Evolutionary conservation across 1,140 invertebrate genomes (phyloP).

Genomic region (Drosophila subpulchrella): DNA sequence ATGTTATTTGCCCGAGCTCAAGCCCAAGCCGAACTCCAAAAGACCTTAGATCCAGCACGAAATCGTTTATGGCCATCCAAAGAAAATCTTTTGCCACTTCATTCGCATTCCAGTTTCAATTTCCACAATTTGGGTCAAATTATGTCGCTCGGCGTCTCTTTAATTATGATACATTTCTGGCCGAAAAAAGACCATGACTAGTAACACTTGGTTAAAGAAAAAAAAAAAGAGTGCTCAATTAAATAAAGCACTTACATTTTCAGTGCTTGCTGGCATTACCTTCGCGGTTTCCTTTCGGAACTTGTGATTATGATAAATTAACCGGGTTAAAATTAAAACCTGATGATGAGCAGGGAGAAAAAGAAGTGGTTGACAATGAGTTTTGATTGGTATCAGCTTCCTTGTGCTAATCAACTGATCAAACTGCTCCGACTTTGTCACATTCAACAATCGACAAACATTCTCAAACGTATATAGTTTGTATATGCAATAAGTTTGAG

Average conservation of each 20-base stretch:
- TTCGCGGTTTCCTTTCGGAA: slow-evolving; percentile 46
- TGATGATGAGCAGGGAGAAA: slow-evolving; percentile 3
- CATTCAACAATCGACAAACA: not conserved
- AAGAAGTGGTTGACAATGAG: slow-evolving; percentile 1
- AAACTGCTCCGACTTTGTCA: not conserved
- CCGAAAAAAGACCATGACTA: slow-evolving; percentile 32
- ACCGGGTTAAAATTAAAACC: not conserved
- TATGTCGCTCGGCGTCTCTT: slow-evolving; percentile 65
- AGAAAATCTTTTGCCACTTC: slow-evolving; percentile 67
- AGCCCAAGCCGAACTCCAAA: slow-evolving; percentile 34
- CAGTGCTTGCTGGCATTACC: slow-evolving; percentile 21
- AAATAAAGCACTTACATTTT: slow-evolving; percentile 39
- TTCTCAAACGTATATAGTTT: slow-evolving; percentile 1
- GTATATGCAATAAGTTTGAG: not conserved
- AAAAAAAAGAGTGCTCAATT: slow-evolving; percentile 44
- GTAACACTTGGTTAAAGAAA: slow-evolving; percentile 4
- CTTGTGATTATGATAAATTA: slow-evolving; percentile 34
- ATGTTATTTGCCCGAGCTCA: slow-evolving; percentile 50
- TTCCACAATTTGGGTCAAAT: slow-evolving; percentile 67
- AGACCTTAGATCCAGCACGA: slow-evolving; percentile 59
- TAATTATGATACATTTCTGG: slow-evolving; percentile 68
- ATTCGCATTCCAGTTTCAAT: slow-evolving; percentile 39
- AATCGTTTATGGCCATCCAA: slow-evolving; percentile 44
- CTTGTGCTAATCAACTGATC: slow-evolving; percentile 14
- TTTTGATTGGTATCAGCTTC: slow-evolving; percentile 11